A percentile compares a stretch with the other conserved stretches of the same genome.
Conservation (phyloP, 35 echinoderm and acorn worm genomes). For the Ptychodera flava region DNA sequence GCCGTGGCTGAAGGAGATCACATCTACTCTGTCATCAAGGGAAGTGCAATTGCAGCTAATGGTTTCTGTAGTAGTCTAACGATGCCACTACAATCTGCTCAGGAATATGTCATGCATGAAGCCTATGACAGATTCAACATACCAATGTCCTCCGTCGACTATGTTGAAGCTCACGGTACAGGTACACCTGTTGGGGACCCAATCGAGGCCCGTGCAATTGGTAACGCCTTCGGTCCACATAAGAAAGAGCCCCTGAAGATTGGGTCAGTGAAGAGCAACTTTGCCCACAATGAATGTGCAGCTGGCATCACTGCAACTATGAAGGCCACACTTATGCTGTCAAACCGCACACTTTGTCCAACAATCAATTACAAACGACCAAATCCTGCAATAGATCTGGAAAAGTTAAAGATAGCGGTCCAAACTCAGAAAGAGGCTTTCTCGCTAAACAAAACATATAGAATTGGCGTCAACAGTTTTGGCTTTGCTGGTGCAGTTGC, state of each 20-base stretch:
- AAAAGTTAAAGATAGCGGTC: constrained; percentile 29
- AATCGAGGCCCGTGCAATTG: constrained; percentile 82
- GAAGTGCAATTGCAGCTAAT: constrained; percentile 69
- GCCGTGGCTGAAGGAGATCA: constrained; percentile 76
- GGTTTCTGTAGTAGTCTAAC: constrained; percentile 74
- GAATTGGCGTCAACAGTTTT: constrained; percentile 77
- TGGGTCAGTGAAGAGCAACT: constrained; percentile 87
- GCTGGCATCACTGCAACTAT: constrained; percentile 73
- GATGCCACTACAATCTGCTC: constrained; percentile 67
- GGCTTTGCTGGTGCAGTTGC: constrained; percentile 89
- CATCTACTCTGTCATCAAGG: constrained; percentile 75
- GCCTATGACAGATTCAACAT: too few relatives aligned
- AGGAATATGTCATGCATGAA: constrained; percentile 59
- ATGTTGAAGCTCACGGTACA: constrained; percentile 89
- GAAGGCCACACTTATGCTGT: constrained; percentile 85
- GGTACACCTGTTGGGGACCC: constrained; percentile 96
- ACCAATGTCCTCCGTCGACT: constrained; percentile 67
- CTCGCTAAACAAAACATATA: constrained; percentile 31
- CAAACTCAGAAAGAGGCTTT: constrained; percentile 2
- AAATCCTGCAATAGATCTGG: constrained; percentile 65
- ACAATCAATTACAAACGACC: constrained; percentile 72
- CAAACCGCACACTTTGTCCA: constrained; percentile 49
- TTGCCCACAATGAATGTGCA: too few relatives aligned
- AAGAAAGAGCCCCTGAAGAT: constrained; percentile 52
- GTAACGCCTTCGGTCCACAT: constrained; percentile 33